phyloP scores from a whole-genome alignment of 2,113 vertebrate species.

The Chionis minor region DNA sequence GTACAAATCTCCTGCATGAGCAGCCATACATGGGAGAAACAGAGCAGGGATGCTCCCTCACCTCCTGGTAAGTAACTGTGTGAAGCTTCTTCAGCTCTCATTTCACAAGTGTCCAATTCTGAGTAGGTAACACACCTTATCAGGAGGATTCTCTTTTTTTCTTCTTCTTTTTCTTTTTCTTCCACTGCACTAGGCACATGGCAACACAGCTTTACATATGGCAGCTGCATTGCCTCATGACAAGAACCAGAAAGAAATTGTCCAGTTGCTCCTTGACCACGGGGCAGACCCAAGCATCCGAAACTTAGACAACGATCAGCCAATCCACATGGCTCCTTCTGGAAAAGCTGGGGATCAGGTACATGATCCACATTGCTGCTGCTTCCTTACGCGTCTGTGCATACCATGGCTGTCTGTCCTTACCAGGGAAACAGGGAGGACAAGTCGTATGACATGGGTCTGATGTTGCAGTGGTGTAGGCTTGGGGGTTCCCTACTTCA shows the following conservation, averaged over 20 bases:
- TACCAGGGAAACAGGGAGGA: neutral
- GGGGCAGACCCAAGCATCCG: conserved; percentile 61
- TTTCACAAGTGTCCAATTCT: neutral
- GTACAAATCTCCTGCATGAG: neutral
- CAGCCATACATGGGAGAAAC: neutral
- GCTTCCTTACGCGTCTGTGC: neutral
- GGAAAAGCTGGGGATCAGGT: conserved; percentile 65
- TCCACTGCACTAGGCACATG: conserved; percentile 35
- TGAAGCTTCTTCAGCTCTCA: neutral
- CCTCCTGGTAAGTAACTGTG: neutral
- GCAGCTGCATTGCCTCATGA: conserved; percentile 49
- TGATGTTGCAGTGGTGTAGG: neutral
- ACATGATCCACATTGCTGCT: neutral
- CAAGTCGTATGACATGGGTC: neutral
- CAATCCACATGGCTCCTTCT: conserved; percentile 61
- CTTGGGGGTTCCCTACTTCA: neutral
- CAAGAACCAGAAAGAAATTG: conserved; percentile 55
- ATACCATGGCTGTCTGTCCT: neutral
- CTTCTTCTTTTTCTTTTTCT: neutral
- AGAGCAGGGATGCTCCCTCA: neutral
- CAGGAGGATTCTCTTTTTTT: neutral
- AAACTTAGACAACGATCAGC: conserved; percentile 67
- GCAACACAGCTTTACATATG: conserved; percentile 71
- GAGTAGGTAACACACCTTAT: neutral
- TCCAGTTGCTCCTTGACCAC: conserved; percentile 58